Percentiles rank a stretch among this genome's conserved stretches.
These are phyloP conservation scores for Phaetusa simplex DNA, from an alignment of 2,113 vertebrate genomes.

Conservation along the genomic window DNA sequence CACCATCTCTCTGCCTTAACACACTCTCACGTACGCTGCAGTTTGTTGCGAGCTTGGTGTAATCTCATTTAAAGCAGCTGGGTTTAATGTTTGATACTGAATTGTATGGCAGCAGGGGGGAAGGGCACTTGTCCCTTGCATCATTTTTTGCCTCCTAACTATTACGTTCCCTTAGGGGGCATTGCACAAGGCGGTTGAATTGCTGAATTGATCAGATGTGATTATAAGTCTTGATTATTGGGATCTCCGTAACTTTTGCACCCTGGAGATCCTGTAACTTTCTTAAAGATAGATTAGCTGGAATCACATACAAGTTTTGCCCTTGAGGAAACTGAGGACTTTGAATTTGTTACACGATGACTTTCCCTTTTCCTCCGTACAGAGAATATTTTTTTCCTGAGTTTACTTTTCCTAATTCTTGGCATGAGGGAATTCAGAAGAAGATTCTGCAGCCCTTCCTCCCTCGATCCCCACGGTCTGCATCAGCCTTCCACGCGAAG, in stretches of 20 bases:
- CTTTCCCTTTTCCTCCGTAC: background rate
- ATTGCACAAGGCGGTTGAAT: background rate
- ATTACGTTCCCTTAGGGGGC: background rate
- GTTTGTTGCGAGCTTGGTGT: background rate
- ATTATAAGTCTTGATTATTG: background rate
- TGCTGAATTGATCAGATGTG: background rate
- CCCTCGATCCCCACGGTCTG: background rate
- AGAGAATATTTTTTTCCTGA: background rate
- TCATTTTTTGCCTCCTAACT: background rate
- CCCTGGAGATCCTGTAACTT: background rate
- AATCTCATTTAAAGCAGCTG: background rate
- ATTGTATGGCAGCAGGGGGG: background rate
- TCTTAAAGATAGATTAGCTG: background rate
- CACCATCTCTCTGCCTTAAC: background rate
- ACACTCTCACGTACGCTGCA: background rate
- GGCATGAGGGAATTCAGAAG: background rate
- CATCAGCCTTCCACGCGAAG: background rate
- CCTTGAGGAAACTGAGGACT: background rate
- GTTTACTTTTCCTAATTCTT: background rate
- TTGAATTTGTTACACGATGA: background rate
- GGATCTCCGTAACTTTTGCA: background rate
- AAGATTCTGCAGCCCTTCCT: background rate
- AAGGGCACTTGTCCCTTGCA: background rate
- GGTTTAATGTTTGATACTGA: background rate
- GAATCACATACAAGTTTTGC: background rate